Evolutionary conservation across 2,888 invertebrate genomes (phyloP).

Genomic region (Noctua comes): DNA sequence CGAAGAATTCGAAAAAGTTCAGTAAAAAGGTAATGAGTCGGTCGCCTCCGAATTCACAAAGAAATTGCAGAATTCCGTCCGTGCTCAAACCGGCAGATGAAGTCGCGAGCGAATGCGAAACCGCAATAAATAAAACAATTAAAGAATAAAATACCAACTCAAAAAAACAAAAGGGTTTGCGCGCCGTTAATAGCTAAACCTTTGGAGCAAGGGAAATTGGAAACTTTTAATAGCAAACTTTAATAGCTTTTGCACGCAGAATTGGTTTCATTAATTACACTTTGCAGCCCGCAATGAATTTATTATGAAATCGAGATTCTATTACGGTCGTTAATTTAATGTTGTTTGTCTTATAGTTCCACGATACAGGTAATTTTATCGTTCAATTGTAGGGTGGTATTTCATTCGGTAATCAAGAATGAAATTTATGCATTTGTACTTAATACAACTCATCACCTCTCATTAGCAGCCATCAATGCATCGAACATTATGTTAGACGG

Average conservation of each 20-base stretch:
- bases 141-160: conserved; percentile 78
- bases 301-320: conserved; percentile 77
- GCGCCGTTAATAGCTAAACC: conserved; percentile 77
- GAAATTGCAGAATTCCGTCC: conserved; percentile 70
- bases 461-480: conserved; percentile 86
- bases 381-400: conserved; percentile 64
- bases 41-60: conserved; percentile 66
- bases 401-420: conserved; percentile 47
- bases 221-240: conserved; percentile 81
- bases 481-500: conserved; percentile 83
- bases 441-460: conserved; percentile 75
- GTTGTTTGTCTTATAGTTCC: conserved; percentile 73
- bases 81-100: conserved; percentile 68
- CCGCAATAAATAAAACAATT: conserved; percentile 83
- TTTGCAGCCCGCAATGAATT: conserved; percentile 70
- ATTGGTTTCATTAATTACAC: conserved; percentile 82
- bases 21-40: conserved; percentile 66
- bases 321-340: conserved; percentile 72
- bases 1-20: conserved; percentile 54
- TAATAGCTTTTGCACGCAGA: conserved; percentile 83
- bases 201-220: conserved; percentile 79
- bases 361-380: conserved; percentile 66
- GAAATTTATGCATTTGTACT: conserved; percentile 49
- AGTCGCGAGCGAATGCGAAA: conserved; percentile 72
- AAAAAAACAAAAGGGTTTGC: conserved; percentile 74